phyloP scores from a whole-genome alignment of 2,113 vertebrate genomes.

The Ia io region DNA sequence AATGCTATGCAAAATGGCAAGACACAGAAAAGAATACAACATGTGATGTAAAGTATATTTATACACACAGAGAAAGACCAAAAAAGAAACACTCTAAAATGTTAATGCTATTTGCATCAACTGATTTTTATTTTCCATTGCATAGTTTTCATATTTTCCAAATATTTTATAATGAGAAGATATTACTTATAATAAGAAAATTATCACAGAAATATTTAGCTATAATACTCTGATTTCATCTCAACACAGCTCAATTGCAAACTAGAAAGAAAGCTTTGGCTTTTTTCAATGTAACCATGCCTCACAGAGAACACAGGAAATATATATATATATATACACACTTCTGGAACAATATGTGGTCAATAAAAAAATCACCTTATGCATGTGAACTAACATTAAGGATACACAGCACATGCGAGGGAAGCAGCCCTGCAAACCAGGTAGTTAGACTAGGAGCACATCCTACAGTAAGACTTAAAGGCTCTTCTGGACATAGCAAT shows the following conservation, averaged over 20 bases:
- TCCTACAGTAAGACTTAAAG: background rate
- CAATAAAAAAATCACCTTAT: background rate
- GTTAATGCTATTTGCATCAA: slow-evolving; percentile 3
- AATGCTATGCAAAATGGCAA: background rate
- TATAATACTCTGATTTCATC: background rate
- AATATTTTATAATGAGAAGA: slow-evolving; percentile 12
- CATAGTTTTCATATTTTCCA: slow-evolving; percentile 43
- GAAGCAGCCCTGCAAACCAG: background rate
- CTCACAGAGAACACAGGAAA: background rate
- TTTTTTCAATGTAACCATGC: background rate
- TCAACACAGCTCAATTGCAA: background rate
- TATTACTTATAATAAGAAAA: slow-evolving; percentile 46
- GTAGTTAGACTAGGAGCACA: background rate
- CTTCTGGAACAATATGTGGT: background rate
- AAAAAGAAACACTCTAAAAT: background rate
- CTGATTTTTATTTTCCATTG: slow-evolving; percentile 44
- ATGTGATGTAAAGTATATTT: background rate
- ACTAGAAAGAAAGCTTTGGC: background rate
- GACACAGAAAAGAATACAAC: background rate
- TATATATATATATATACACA: background rate
- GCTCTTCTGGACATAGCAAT: background rate
- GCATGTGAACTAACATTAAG: background rate
- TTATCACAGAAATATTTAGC: slow-evolving; percentile 2
- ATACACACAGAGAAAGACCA: background rate
- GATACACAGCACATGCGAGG: background rate